These are phyloP conservation scores for Lacerta agilis DNA, from an alignment of 2,797 vertebrate genomes.

Conservation along the genomic window DNA sequence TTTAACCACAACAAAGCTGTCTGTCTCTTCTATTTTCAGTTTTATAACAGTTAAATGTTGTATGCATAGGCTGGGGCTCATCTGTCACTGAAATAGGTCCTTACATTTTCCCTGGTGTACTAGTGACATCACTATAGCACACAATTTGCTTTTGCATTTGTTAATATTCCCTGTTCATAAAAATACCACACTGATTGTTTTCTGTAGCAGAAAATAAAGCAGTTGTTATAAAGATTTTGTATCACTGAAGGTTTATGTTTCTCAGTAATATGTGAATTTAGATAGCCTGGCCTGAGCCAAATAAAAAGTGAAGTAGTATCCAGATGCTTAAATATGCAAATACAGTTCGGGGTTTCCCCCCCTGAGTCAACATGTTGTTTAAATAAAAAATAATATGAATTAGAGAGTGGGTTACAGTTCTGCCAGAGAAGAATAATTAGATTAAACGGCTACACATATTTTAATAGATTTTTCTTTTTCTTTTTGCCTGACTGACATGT, in stretches of 20 bases:
- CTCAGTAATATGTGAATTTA: background rate
- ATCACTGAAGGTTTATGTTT: background rate
- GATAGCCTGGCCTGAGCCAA: background rate
- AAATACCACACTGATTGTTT: too few relatives aligned
- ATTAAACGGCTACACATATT: constrained; percentile 9
- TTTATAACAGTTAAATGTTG: background rate
- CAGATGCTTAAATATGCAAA: background rate
- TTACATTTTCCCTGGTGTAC: too few relatives aligned
- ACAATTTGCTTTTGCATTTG: too few relatives aligned
- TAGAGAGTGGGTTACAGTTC: constrained; percentile 9
- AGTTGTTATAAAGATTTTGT: background rate
- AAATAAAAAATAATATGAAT: constrained; percentile 20
- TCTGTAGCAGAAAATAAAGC: too few relatives aligned
- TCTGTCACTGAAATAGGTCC: too few relatives aligned
- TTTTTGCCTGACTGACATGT: constrained; percentile 38
- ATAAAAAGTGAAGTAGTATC: background rate
- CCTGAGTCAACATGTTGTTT: constrained; percentile 12
- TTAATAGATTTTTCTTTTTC: background rate
- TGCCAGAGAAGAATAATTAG: constrained; percentile 21
- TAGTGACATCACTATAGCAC: too few relatives aligned
- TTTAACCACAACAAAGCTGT: too few relatives aligned
- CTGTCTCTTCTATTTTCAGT: too few relatives aligned
- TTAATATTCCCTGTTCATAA: too few relatives aligned
- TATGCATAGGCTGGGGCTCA: background rate
- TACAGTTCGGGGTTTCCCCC: background rate